Conservation (phyloP, 2,888 invertebrate species). For the Coelopa pilipes region DNA sequence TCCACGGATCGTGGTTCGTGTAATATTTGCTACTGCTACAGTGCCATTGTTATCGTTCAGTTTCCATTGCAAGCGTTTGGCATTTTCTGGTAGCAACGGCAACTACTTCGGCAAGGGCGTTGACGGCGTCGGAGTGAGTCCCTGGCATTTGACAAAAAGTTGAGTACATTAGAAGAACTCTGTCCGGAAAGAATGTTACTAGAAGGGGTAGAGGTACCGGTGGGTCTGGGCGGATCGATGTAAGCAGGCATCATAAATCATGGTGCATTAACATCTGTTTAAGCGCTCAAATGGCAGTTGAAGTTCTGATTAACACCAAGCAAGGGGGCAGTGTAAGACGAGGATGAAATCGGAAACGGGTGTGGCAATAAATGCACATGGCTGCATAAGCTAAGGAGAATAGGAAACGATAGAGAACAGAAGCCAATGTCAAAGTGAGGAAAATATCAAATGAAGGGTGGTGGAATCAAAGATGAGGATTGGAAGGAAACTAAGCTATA, state of each 20-base stretch:
- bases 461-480: too few species aligned
- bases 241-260: constrained; percentile 42
- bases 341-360: constrained; percentile 20
- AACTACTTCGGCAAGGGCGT: constrained; percentile 6
- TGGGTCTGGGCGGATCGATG: neutral
- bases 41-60: neutral
- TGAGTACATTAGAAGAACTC: constrained; percentile 18
- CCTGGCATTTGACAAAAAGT: constrained; percentile 13
- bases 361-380: constrained; percentile 28
- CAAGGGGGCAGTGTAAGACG: neutral
- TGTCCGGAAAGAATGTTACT: neutral
- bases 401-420: too few species aligned
- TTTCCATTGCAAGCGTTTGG: neutral
- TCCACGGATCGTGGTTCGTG: neutral
- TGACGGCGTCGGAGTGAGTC: neutral
- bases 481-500: too few species aligned
- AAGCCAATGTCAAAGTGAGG: too few species aligned
- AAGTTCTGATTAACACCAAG: constrained; percentile 1
- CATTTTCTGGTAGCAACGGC: constrained; percentile 17
- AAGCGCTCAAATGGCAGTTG: constrained; percentile 42
- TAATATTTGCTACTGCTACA: neutral
- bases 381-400: too few species aligned
- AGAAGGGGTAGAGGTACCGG: neutral
- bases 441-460: too few species aligned
- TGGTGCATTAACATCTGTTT: constrained; percentile 47